Evolutionary conservation across 1,140 invertebrate species (phyloP), one percentile per base, ranked within the genome.

Genomic region (Plodia interpunctella): DNA sequence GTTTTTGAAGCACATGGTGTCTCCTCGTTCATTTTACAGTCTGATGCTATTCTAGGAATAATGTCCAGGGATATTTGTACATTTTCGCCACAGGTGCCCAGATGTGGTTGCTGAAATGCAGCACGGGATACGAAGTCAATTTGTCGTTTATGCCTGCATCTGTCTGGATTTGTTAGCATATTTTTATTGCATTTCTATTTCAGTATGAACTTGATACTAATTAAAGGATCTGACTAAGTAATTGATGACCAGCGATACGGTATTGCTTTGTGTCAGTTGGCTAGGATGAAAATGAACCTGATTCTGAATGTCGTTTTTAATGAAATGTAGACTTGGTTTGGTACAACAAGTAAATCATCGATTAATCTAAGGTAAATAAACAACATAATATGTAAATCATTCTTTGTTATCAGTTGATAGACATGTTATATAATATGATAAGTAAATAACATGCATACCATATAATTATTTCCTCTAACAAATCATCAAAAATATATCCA

Each of bases 31-130:
- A 85, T 87, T 87, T 87, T 81, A 85, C 82, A 85, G 84, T 85
- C 84, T 84, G 84, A 60, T 80, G 85, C 85, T 88, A 88, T 88
- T 88, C 85, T 86, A 88, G 80, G 85, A 88, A 88, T 86, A 83
- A 44, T 15, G 38, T 83, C 76, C 71, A 62, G 71, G 70, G 72
- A 76, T 80, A 78, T 80, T 70, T 68, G 50, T 86, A 83, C 15
- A 6, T 84, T 87, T 83, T 53, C 62, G 73, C 74, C 75, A 54
- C 83, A 88, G 85, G 83, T 86, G 79, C 67, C 83, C 85, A 88
- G 83, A 88, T 88, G 85, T 83, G 67, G 78, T 65, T 68, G 70
- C 62, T 72, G 63, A 66, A 51, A 44, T 60, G 55, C 30, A 15
- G 19, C 51, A 25, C 38, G 20, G 19, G 38, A 57, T 51, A 32